These are phyloP conservation scores for Meloe dianella DNA, from an alignment of 2,888 invertebrate genomes.

Conservation along the genomic window DNA sequence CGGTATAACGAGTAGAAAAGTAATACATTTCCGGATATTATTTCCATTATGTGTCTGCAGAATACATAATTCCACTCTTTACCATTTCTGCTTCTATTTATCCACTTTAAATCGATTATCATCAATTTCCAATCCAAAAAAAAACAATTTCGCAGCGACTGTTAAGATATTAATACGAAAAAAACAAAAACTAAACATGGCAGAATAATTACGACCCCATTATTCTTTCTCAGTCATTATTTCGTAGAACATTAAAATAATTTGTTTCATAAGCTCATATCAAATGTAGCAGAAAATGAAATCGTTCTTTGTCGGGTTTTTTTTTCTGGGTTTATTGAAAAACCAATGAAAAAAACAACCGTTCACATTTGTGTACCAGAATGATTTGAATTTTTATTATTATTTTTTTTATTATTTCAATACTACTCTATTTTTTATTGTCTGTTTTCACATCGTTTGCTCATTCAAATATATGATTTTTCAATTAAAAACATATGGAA, in stretches of 20 bases:
- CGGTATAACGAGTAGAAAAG: no score
- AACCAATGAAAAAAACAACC: not conserved
- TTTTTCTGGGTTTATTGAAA: not conserved
- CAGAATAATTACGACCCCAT: not conserved
- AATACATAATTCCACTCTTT: no score
- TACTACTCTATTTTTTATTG: not conserved
- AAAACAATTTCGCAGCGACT: no score
- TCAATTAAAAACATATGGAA: not conserved
- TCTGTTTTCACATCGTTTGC: not conserved
- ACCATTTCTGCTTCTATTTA: no score
- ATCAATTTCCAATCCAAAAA: no score
- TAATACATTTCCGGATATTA: no score
- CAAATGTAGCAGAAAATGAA: not conserved
- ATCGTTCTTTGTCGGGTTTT: not conserved
- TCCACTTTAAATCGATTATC: no score
- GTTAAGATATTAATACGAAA: not conserved
- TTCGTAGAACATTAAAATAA: not conserved
- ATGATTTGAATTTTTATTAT: no score
- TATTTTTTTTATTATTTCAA: not conserved
- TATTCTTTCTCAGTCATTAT: not conserved
- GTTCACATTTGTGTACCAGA: not conserved
- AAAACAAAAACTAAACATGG: not conserved
- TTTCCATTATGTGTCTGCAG: no score
- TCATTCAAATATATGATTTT: not conserved
- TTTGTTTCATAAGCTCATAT: not conserved